phyloP scores from a whole-genome alignment of 2,113 vertebrate genomes.

The Tamias sibiricus region DNA sequence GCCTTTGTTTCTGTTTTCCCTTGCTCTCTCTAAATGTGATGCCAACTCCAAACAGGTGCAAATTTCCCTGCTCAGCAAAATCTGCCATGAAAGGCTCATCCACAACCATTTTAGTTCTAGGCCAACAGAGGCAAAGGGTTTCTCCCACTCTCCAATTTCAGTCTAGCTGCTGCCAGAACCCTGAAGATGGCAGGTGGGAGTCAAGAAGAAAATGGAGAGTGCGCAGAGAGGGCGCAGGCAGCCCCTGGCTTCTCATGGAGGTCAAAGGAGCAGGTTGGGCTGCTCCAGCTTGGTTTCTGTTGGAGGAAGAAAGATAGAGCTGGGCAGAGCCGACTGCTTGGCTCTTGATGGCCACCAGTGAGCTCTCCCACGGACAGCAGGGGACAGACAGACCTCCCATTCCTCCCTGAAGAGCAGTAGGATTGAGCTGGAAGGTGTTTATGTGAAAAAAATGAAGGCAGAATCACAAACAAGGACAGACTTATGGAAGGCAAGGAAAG shows the following conservation, averaged over 20 bases:
- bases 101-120: neutral
- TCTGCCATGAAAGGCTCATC: neutral
- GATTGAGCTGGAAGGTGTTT: neutral
- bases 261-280: neutral
- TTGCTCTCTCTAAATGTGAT: constrained; percentile 7
- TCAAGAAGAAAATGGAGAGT: too few relatives aligned
- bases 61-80: constrained; percentile 67
- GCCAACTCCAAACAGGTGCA: constrained; percentile 62
- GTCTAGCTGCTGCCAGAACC: neutral
- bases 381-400: neutral
- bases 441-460: neutral
- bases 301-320: neutral
- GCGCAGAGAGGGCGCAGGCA: neutral
- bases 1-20: neutral
- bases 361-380: too few relatives aligned
- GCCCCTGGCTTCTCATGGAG: neutral
- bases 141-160: neutral
- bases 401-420: neutral
- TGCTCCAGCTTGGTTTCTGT: neutral
- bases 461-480: neutral
- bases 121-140: neutral
- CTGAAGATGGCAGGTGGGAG: neutral
- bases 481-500: neutral
- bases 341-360: neutral
- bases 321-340: too few relatives aligned